Evolutionary conservation across 2,797 vertebrate genomes (phyloP).

Genomic region (Catharus ustulatus): DNA sequence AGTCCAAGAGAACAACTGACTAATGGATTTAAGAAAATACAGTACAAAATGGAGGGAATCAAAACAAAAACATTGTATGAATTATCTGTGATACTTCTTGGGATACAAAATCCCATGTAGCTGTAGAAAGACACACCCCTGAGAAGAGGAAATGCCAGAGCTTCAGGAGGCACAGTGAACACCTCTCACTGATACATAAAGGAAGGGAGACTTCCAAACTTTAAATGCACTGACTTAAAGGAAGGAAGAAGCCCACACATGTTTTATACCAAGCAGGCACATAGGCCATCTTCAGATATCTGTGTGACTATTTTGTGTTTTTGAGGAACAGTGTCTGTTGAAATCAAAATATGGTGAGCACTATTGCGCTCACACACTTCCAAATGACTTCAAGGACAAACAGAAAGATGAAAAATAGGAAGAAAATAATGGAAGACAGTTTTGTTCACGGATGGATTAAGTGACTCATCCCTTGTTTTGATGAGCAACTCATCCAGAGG

Average conservation of each 20-base stretch:
- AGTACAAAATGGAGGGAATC: not conserved
- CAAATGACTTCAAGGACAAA: not conserved
- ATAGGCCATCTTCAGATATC: not conserved
- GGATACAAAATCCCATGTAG: not conserved
- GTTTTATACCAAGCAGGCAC: not conserved
- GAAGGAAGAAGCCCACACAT: not conserved
- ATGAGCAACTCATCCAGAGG: not conserved
- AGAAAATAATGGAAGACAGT: not conserved
- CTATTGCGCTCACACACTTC: not conserved
- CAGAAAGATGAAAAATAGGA: not conserved
- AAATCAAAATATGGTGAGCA: not conserved
- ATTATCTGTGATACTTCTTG: not conserved
- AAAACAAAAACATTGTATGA: not conserved
- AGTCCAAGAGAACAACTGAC: not conserved
- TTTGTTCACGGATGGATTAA: not conserved
- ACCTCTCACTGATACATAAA: not conserved
- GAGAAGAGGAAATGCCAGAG: not conserved
- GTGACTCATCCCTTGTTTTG: not conserved
- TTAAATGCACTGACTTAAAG: not conserved
- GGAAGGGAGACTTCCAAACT: not conserved
- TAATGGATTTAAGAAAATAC: not conserved
- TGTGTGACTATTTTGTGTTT: not conserved
- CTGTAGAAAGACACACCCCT: not conserved
- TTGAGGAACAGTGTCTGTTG: not conserved
- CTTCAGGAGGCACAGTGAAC: not conserved